A percentile compares a stretch with the other conserved stretches of the same genome.
Evolutionary conservation across 2,113 vertebrate species (phyloP).

Genomic region (Vulpes ferrilata): DNA sequence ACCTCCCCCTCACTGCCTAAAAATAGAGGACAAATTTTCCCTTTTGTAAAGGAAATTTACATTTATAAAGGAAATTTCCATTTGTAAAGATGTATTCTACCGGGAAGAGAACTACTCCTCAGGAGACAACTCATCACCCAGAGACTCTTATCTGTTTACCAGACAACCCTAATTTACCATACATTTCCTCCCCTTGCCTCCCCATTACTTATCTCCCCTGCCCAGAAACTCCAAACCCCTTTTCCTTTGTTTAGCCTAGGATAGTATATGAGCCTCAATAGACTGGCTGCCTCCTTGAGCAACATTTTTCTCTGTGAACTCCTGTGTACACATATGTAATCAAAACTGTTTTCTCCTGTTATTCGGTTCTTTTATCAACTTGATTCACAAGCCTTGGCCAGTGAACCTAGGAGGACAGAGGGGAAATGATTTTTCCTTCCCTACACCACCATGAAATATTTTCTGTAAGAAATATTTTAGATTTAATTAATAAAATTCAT

Average conservation of each 20-base stretch:
- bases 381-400: not conserved
- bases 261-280: not conserved
- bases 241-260: not conserved
- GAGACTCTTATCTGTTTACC: not conserved
- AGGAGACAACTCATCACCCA: not conserved
- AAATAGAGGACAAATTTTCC: not conserved
- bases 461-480: conserved; percentile 21
- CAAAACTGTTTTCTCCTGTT: not conserved
- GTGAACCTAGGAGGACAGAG: not conserved
- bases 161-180: not conserved
- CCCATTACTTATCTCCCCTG: not conserved
- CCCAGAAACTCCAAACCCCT: not conserved
- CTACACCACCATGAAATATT: not conserved
- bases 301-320: not conserved
- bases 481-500: conserved; percentile 5
- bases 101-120: not conserved
- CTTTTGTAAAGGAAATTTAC: not conserved
- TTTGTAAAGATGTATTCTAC: not conserved
- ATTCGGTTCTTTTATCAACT: not conserved
- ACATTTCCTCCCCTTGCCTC: not conserved
- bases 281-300: not conserved
- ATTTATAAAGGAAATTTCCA: conserved; percentile 12
- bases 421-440: not conserved
- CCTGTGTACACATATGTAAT: not conserved
- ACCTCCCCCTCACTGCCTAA: not conserved